Conservation (phyloP, 2,888 invertebrate species). For the Leptinotarsa haldemani region DNA sequence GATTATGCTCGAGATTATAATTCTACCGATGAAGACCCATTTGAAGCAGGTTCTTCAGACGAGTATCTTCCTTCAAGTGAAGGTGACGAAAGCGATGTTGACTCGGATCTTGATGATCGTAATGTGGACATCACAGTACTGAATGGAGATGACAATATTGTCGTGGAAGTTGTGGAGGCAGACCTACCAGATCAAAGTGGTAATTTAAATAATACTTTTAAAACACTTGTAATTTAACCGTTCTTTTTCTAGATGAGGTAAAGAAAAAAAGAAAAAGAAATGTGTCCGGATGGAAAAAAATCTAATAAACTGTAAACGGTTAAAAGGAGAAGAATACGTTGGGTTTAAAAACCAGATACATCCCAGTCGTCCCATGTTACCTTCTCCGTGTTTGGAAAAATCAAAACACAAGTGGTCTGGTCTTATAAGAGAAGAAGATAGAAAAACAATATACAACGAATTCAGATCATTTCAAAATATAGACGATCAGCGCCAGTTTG, state of each 20-base stretch:
- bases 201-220: too few relatives aligned
- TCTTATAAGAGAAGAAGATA: conserved; percentile 24
- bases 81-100: too few relatives aligned
- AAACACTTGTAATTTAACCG: too few relatives aligned
- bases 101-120: too few relatives aligned
- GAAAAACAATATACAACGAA: conserved; percentile 26
- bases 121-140: too few relatives aligned
- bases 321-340: neutral
- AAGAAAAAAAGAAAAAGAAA: neutral
- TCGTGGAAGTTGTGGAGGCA: too few relatives aligned
- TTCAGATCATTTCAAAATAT: conserved; percentile 21
- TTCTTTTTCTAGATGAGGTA: neutral
- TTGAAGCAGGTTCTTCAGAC: too few relatives aligned
- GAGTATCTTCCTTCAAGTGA: too few relatives aligned
- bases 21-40: too few relatives aligned
- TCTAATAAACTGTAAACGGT: neutral
- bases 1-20: too few relatives aligned
- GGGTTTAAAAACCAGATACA: neutral
- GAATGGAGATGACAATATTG: too few relatives aligned
- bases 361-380: conserved; percentile 21
- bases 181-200: too few relatives aligned
- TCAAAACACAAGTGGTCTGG: conserved; percentile 22
- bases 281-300: neutral
- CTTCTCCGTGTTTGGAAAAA: conserved; percentile 21
- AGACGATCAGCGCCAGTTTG: conserved; percentile 31